Evolutionary conservation across 2,113 vertebrate species (phyloP), one percentile per base, ranked within the genome.

Genomic region (Puffinus mauretanicus): DNA sequence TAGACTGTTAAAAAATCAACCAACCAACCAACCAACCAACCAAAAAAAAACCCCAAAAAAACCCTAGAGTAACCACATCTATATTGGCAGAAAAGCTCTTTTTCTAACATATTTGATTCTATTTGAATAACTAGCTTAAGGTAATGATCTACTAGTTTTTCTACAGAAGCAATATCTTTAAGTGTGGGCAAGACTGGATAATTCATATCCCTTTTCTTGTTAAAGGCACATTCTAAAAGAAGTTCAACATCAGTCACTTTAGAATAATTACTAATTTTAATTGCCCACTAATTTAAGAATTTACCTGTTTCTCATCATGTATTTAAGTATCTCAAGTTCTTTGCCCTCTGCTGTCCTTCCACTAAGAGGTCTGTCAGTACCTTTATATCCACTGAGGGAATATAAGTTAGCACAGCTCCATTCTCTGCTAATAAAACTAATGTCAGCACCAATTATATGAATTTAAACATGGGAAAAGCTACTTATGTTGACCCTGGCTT

Each of bases 41-140:
- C 11, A 62, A n/a, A 16, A n/a, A 36, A 2, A 1, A 0, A 2
- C 49, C 7, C 44, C 44, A 21, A 34, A 60, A 51, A 22, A 4
- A 0, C 8, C 4, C 44, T 52, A n/a, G 9, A 6, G 9, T 60
- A 60, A 49, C 10, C 7, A 25, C 6, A 69, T 3, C 21, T 70
- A 19, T 52, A 44, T 22, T 40, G 40, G 9, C 6, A 66, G 27
- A 64, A 88, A 66, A 80, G 4, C 1, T 2, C 1, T 89, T 55
- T 64, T 72, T 34, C 17, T 54, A 49, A 24, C 54, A 27, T 24
- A n/a, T 71, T 44, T 88, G 7, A 60, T 46, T 55, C 7, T 2
- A 54, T 60, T 77, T 76, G 29, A 76, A 30, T 9, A 91, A 44
- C 4, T 32, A 47, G 4, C 9, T 95, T 84, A 64, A 65, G 8